Conservation (phyloP, 2,113 vertebrate species). For the Halcyon malimbica region DNA sequence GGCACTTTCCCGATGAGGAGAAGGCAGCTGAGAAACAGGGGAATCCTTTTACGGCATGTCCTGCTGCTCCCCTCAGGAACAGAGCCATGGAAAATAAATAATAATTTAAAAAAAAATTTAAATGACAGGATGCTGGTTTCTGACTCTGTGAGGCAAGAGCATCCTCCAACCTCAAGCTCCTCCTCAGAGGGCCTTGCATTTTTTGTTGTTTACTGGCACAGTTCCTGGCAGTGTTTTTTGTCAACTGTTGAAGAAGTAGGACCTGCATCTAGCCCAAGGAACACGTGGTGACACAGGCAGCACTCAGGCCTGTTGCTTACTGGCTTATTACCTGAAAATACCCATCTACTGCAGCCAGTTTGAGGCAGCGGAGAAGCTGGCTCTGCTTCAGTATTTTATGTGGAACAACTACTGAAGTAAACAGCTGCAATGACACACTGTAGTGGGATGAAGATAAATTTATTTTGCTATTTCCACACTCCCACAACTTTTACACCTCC, state of each 20-base stretch:
- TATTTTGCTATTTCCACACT: conserved; percentile 69
- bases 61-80: not conserved
- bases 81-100: not conserved
- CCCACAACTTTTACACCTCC: conserved; percentile 67
- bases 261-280: not conserved
- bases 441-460: conserved; percentile 66
- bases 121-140: not conserved
- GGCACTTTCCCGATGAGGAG: not conserved
- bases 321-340: not conserved
- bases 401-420: conserved; percentile 54
- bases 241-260: not conserved
- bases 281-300: fast-evolving
- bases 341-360: not conserved
- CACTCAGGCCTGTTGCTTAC: not conserved
- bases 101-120: too few relatives aligned
- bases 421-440: conserved; percentile 68
- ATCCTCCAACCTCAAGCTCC: not conserved
- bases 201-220: not conserved
- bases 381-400: not conserved
- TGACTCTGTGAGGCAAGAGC: not conserved
- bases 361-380: not conserved
- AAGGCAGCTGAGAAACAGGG: not conserved
- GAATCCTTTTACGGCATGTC: not conserved
- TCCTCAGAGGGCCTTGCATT: not conserved
- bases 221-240: not conserved